A percentile compares a stretch with the other conserved stretches of the same genome.
These are phyloP conservation scores for Latrodectus geometricus DNA, from an alignment of 1,140 invertebrate species.

Conservation along the genomic window DNA sequence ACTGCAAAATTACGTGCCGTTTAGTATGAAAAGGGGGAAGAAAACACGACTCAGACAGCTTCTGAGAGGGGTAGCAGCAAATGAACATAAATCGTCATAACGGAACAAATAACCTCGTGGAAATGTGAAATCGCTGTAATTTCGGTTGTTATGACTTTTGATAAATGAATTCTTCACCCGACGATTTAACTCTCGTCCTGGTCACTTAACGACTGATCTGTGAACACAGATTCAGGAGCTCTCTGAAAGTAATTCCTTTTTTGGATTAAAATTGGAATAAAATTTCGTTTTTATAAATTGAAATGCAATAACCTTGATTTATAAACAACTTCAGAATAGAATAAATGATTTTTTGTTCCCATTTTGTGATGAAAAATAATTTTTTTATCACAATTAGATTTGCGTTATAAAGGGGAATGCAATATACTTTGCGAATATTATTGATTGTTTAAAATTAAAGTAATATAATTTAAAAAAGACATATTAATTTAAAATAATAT, in stretches of 20 bases:
- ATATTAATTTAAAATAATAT: no score
- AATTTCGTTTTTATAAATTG: background rate
- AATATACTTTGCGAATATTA: no score
- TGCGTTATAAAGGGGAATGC: no score
- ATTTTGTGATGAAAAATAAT: no score
- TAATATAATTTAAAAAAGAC: no score
- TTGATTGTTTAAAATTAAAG: no score
- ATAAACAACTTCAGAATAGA: background rate
- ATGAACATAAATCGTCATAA: constrained; percentile 42
- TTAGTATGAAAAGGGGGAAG: background rate
- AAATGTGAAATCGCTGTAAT: constrained; percentile 38
- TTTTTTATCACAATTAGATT: no score
- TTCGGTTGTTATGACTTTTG: constrained; percentile 36
- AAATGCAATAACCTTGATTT: background rate
- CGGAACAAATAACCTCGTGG: constrained; percentile 52
- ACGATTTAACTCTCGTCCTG: background rate
- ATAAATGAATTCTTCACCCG: constrained; percentile 11
- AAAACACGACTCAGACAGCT: background rate
- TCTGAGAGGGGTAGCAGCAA: background rate
- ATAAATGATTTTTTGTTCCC: no score
- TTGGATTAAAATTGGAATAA: background rate
- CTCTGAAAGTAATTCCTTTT: background rate
- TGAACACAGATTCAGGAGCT: background rate
- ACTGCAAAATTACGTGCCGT: constrained; percentile 4
- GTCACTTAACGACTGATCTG: background rate